phyloP scores from a whole-genome alignment of 2,888 invertebrate genomes.

The Agrypnus murinus region DNA sequence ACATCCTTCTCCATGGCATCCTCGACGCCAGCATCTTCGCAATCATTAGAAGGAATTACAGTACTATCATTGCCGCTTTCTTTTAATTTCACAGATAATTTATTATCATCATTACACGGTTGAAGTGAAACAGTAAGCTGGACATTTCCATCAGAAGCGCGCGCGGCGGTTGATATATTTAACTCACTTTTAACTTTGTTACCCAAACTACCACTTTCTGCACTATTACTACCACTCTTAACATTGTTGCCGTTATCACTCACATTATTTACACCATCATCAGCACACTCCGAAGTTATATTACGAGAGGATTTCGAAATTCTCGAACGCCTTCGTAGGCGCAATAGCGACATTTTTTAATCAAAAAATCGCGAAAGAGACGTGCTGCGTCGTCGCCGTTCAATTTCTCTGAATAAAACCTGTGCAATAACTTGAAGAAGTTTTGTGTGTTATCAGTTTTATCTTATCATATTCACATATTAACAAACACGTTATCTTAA shows the following conservation, averaged over 20 bases:
- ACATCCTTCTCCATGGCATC: conserved; percentile 12
- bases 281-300: not conserved
- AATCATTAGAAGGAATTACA: not conserved
- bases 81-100: not conserved
- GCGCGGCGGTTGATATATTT: too few species aligned
- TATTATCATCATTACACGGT: conserved; percentile 1
- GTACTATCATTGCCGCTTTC: not conserved
- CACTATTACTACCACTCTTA: not conserved
- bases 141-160: conserved; percentile 1
- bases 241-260: not conserved
- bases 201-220: not conserved
- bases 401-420: not conserved
- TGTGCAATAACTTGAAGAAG: conserved; percentile 17
- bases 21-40: too few species aligned
- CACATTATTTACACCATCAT: not conserved
- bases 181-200: not conserved
- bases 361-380: not conserved
- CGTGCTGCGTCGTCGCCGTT: too few species aligned
- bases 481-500: conserved; percentile 38
- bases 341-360: conserved; percentile 40
- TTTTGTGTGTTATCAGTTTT: conserved; percentile 32
- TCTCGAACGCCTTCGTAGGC: conserved; percentile 35
- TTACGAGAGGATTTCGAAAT: conserved; percentile 35
- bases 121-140: too few species aligned
- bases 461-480: conserved; percentile 44